Evolutionary conservation across 2,888 invertebrate genomes (phyloP).

Genomic region (Eupsilia transversa): DNA sequence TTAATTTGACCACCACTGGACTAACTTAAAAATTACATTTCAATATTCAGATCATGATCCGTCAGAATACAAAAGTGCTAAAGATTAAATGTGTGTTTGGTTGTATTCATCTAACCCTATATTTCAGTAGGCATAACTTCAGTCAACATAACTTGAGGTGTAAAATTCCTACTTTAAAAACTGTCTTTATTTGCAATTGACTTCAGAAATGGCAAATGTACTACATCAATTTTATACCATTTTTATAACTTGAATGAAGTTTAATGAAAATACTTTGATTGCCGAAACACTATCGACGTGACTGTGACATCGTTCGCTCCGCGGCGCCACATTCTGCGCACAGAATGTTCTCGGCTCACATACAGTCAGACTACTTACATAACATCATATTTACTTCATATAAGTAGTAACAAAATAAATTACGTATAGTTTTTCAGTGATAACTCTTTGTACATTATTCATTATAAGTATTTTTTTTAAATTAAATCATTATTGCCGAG

Average conservation of each 20-base stretch:
- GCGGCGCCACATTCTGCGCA: neutral
- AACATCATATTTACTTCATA: slow-evolving; percentile 18
- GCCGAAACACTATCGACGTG: neutral
- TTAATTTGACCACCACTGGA: slow-evolving; percentile 25
- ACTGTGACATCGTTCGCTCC: neutral
- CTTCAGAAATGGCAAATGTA: slow-evolving; percentile 30
- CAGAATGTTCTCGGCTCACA: slow-evolving; percentile 3
- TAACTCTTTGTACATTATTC: slow-evolving; percentile 40
- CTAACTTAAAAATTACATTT: slow-evolving; percentile 22
- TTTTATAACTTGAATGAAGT: slow-evolving; percentile 9
- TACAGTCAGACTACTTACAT: slow-evolving; percentile 5
- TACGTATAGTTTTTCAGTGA: slow-evolving; percentile 42
- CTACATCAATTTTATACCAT: slow-evolving; percentile 9
- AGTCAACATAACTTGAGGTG: slow-evolving; percentile 12
- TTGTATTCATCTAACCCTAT: neutral
- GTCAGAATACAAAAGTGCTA: slow-evolving; percentile 19
- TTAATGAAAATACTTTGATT: neutral
- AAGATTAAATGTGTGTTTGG: neutral
- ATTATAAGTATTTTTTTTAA: slow-evolving; percentile 10
- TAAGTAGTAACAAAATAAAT: slow-evolving; percentile 45
- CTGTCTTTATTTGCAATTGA: slow-evolving; percentile 21
- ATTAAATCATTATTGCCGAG: neutral
- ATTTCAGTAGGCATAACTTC: neutral
- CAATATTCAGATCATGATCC: slow-evolving; percentile 47
- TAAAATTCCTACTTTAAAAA: slow-evolving; percentile 17